Base-by-base conservation (phyloP, 2,113 vertebrate genomes). In the Corythornis madagascariensis region DNA sequence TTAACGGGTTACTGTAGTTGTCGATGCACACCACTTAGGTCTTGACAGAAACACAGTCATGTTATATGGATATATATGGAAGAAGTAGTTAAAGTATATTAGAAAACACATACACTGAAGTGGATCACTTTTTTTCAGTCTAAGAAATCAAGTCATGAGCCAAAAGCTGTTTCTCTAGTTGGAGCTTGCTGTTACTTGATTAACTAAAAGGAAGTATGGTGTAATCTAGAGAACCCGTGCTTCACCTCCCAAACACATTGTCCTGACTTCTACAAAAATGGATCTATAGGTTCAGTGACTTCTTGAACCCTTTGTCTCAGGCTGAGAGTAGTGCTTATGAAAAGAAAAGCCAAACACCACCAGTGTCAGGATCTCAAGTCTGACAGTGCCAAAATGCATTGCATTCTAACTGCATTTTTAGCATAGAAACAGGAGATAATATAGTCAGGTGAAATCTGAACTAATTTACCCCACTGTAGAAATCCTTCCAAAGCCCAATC, bases 381-480 rank as follows among this genome's bases (percentile, higher is more conserved):
- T 89, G 56, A 73, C 31, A 56, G 88, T 75, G 84, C 70, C 88
- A 77, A 76, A 38, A 56, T 11, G 69, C 60, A 71, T 83, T 88
- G 52, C 38, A 67, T 86, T 88, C 93, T 66, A 40, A 67, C 73
- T 94, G 76, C 83, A 85, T 94, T 95, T 96, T 94, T 89, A 94
- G 88, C 87, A 95, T 61, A 92, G 43, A 76, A 96, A 42, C 64
- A 40, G 35, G 40, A 86, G 83, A 95, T 88, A 96, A 96, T 74
- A 89, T 19, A 93, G 85, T 94, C 93, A 88, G 83, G 86, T 89
- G 86, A 95, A 96, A 97, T 92, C 85, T 94, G 89, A 97, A 95
- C 86, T 94, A 92, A 93, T 94, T 97, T 96, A 95, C 55, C 35
- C 52, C 93, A 92, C 50, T 8, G 9, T 87, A 92, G 96, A 96